Evolutionary conservation across 2,113 vertebrate species (phyloP), one percentile per base, ranked within the genome.

Genomic region (Hystrix brachyura): DNA sequence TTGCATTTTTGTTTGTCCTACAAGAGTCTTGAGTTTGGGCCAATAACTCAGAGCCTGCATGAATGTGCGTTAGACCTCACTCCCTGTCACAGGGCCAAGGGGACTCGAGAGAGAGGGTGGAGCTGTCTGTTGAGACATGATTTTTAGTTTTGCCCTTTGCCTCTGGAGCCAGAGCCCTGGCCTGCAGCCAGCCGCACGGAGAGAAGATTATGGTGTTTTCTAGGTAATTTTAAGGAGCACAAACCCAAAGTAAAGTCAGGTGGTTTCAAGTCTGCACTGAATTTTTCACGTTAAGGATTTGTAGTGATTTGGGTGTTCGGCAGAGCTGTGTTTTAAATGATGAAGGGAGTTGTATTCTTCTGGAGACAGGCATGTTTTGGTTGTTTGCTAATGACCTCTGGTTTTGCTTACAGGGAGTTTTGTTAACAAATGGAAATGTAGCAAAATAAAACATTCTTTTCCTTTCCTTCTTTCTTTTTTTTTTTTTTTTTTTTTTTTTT

Each of bases 121-220:
- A 98, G 98, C 90, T 97, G 98, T 98, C 97, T 99, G 98, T 98
- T 98, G 98, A 99, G 99, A 99, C 98, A 98, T 96, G 98, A 98
- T 98, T 99, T 98, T 98, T 98, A 98, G 98, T 96, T 98, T 98
- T 99, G 98, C 99, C 99, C 98, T 99, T 98, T 98, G 98, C 98
- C 98, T 99, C 98, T 99, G 99, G 99, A 99, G 98, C 98, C 99
- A 98, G 98, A 98, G 99, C 98, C 98, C 98, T 99, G 99, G 99
- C 98, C 98, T 91, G 48, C 83, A 92, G 98, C 99, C 98, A 99
- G 98, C 96, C 55, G 43, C 95, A 95, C 71, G 74, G 97, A 97
- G 98, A 98, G 96, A 98, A 97, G 98, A 98, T 98, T 98, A 98
- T 98, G 98, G 98, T 96, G 98, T 99, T 98, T 98, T 98, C 98